Base-by-base conservation (phyloP, 1,140 invertebrate species). In the Zelostemma sp. region DNA sequence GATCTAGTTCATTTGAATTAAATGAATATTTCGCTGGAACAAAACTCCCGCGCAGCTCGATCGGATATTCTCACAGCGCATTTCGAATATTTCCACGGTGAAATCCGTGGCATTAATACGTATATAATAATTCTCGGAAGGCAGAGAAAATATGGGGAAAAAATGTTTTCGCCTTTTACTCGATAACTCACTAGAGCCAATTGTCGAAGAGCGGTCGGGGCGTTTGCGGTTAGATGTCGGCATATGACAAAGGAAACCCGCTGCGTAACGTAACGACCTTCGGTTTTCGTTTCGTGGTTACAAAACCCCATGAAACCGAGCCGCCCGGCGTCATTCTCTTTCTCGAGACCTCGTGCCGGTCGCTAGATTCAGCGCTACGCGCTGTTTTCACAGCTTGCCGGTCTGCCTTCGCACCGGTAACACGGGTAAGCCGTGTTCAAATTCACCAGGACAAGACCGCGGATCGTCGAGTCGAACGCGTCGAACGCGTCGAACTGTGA, bases 231-330 rank as follows among this genome's bases (percentile, higher is more conserved):
- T 81, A 79, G 78, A 71, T 78, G 81, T 82, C 82, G 83, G 83
- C 80, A 77, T 75, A 72, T 80, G 82, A 82, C 83, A 84, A 84
- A 84, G 81, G 83, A 75, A 78, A 80, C 78, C 79, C 80, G 77
- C 83, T 82, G 81, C 80, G 79, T 83, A 79, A 79, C 76, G 72
- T 79, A 83, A 84, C 83, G 82, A 84, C 80, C 80, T 83, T 83
- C 80, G 78, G 77, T 82, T 80, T 80, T 81, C 74, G 78, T 83
- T 82, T 81, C 75, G 78, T 77, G 72, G 78, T 81, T 80, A 83
- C 76, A 79, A 79, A 81, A 77, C 62, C 73, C 80, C 80, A 73
- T 80, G 78, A 81, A 81, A 81, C 74, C 73, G 77, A 80, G 73
- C 76, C 69, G 62, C 12, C 33, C 47, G 28, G 16, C 19, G 49